phyloP scores from a whole-genome alignment of 1,140 invertebrate species.

The Octopus bimaculoides region DNA sequence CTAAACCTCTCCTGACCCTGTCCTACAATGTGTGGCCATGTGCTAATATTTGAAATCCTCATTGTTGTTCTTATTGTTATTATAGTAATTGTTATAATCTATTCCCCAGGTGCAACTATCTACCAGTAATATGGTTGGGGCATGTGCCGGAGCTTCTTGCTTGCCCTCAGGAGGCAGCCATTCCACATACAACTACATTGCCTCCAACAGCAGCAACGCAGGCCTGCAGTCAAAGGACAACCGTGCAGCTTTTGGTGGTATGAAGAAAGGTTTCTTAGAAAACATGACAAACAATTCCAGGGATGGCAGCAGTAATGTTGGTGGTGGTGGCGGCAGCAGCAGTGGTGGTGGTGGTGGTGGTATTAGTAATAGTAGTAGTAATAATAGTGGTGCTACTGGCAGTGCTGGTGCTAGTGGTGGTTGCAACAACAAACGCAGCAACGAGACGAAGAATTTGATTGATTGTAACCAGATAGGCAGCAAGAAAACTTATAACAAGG shows the following conservation, averaged over 20 bases:
- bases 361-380: no score
- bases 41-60: no score
- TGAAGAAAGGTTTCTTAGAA: slow-evolving; percentile 44
- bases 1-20: no score
- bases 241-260: slow-evolving; percentile 33
- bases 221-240: slow-evolving; percentile 14
- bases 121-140: neutral
- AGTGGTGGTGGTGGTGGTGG: no score
- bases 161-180: neutral
- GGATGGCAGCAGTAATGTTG: neutral
- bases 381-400: no score
- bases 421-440: slow-evolving; percentile 13
- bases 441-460: slow-evolving; percentile 16
- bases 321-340: no score
- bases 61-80: no score
- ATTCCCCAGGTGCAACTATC: neutral
- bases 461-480: slow-evolving; percentile 6
- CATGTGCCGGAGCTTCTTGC: neutral
- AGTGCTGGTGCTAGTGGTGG: no score
- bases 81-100: neutral
- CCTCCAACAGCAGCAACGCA: neutral
- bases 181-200: neutral
- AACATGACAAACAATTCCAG: slow-evolving; percentile 10
- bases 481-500: slow-evolving; percentile 23
- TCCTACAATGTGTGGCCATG: no score